These are phyloP conservation scores for Peromyscus leucopus DNA, from an alignment of 2,113 vertebrate species.

Conservation along the genomic window DNA sequence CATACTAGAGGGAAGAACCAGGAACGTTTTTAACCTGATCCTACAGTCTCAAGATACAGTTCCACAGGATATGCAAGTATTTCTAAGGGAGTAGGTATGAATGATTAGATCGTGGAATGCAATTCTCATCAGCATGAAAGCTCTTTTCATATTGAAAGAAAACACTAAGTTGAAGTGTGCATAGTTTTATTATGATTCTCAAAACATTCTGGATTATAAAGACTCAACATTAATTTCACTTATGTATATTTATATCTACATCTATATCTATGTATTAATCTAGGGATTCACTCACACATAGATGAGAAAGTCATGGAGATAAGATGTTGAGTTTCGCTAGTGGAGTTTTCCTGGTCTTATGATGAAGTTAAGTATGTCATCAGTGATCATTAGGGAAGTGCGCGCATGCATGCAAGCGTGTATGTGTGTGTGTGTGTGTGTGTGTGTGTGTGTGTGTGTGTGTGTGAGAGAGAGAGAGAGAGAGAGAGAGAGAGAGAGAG, in stretches of 20 bases:
- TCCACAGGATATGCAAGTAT: background rate
- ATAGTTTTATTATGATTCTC: background rate
- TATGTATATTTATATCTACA: background rate
- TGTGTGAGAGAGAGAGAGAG: background rate
- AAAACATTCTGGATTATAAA: background rate
- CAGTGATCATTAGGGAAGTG: fast-evolving
- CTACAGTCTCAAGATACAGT: background rate
- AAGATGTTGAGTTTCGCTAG: background rate
- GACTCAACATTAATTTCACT: background rate
- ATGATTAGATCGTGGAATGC: background rate
- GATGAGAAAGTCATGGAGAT: background rate
- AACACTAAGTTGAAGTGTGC: background rate
- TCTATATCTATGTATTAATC: background rate
- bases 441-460: no score
- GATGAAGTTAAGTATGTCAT: background rate
- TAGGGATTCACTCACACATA: background rate
- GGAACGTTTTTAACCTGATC: background rate
- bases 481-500: background rate
- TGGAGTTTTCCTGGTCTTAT: background rate
- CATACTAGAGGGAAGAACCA: background rate
- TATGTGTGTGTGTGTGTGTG: background rate
- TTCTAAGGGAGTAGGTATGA: background rate
- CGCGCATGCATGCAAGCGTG: background rate
- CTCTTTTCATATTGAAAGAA: background rate
- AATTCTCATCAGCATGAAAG: background rate